Percentiles rank a stretch among this genome's conserved stretches.
Conservation (phyloP, 2,113 vertebrate species). For the Bothrops jararaca region DNA sequence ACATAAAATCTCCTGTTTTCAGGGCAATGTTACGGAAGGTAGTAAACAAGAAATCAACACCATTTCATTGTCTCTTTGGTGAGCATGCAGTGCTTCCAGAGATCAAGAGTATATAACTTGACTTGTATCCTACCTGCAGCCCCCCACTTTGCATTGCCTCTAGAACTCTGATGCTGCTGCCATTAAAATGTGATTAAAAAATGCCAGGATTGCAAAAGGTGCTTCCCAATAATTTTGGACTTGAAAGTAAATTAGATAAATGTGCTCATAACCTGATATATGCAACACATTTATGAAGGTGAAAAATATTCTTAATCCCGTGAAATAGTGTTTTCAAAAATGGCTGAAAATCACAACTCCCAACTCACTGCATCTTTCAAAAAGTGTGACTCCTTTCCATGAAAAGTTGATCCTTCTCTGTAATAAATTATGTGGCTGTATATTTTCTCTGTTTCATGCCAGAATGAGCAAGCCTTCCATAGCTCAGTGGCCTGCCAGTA, state of each 20-base stretch:
- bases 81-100: background rate
- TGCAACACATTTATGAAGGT: background rate
- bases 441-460: background rate
- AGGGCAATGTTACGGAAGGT: background rate
- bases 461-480: background rate
- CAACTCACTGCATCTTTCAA: background rate
- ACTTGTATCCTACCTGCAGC: background rate
- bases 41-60: background rate
- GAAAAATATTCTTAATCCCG: background rate
- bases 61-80: background rate
- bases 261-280: background rate
- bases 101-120: background rate
- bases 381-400: background rate
- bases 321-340: background rate
- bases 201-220: background rate
- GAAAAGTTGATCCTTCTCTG: background rate
- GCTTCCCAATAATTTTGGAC: background rate
- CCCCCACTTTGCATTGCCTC: background rate
- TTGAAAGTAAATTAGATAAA: background rate
- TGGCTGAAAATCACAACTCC: background rate
- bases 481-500: background rate
- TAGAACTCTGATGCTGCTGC: background rate
- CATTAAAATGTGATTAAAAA: background rate
- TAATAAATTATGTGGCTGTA: background rate
- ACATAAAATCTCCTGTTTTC: background rate